Conservation (phyloP, 1,140 invertebrate genomes). For the Calosoma granatense region DNA sequence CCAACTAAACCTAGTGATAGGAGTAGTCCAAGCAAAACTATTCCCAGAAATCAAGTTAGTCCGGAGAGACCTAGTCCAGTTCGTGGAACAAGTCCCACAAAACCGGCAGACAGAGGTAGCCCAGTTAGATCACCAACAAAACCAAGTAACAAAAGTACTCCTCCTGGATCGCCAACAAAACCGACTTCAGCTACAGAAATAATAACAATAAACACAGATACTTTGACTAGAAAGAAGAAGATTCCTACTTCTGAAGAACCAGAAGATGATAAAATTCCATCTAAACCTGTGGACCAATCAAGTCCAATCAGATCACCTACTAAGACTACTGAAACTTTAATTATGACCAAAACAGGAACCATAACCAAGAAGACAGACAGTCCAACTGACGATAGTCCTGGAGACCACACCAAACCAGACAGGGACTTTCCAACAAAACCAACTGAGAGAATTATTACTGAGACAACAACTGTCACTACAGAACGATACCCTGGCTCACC, state of each 20-base stretch:
- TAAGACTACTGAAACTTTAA: not conserved
- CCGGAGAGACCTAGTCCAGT: not conserved
- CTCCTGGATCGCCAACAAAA: not conserved
- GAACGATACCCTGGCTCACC: slow-evolving; percentile 16
- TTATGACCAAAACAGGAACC: not conserved
- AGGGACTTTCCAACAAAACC: slow-evolving; percentile 14
- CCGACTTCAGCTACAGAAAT: not conserved
- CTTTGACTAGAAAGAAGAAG: not conserved
- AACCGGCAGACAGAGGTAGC: not conserved
- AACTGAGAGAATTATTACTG: not conserved
- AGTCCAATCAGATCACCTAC: not conserved
- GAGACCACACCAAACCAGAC: not conserved
- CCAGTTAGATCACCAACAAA: not conserved
- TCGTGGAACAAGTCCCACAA: not conserved
- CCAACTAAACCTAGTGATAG: not conserved
- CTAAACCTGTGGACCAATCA: not conserved
- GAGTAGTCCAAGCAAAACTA: not conserved
- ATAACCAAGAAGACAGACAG: not conserved
- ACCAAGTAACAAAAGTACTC: too few species aligned
- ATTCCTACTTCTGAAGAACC: not conserved
- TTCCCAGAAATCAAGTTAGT: not conserved
- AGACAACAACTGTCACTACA: slow-evolving; percentile 16
- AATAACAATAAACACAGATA: not conserved
- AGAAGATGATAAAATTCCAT: not conserved
- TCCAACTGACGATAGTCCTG: not conserved